A percentile compares a stretch with the other conserved stretches of the same genome.
Evolutionary conservation across 2,888 invertebrate species (phyloP).

Genomic region (Philaethria dido): DNA sequence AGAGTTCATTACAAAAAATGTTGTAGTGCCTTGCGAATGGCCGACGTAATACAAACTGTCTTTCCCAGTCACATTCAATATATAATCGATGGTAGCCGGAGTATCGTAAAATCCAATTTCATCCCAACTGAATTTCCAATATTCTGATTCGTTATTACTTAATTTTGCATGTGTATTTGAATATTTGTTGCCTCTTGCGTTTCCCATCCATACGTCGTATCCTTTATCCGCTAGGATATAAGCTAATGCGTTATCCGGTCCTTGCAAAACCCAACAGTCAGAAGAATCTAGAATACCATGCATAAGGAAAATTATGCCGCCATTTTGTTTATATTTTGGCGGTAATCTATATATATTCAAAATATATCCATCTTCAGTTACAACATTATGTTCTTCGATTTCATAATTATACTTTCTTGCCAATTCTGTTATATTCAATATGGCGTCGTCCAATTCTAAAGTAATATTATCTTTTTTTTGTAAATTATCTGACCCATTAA

Average conservation of each 20-base stretch:
- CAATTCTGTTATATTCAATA: slow-evolving; percentile 57
- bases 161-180: slow-evolving; percentile 79
- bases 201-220: slow-evolving; percentile 93
- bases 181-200: slow-evolving; percentile 91
- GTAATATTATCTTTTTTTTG: not conserved
- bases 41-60: slow-evolving; percentile 86
- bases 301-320: slow-evolving; percentile 86
- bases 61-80: slow-evolving; percentile 74
- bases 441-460: slow-evolving; percentile 53
- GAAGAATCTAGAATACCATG: slow-evolving; percentile 91
- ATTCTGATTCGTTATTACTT: slow-evolving; percentile 49
- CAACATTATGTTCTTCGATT: slow-evolving; percentile 60
- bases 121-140: slow-evolving; percentile 86
- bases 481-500: slow-evolving; percentile 15
- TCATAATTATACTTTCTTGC: slow-evolving; percentile 57
- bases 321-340: slow-evolving; percentile 44
- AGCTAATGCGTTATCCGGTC: slow-evolving; percentile 84
- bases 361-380: slow-evolving; percentile 66
- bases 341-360: slow-evolving; percentile 64
- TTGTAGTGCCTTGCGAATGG: slow-evolving; percentile 87
- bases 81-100: slow-evolving; percentile 88
- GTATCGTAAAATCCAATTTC: slow-evolving; percentile 89
- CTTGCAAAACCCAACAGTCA: slow-evolving; percentile 88
- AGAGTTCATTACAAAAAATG: slow-evolving; percentile 82
- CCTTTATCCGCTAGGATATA: slow-evolving; percentile 86